Conservation (phyloP, 1,140 invertebrate species). For the Uloborus diversus region DNA sequence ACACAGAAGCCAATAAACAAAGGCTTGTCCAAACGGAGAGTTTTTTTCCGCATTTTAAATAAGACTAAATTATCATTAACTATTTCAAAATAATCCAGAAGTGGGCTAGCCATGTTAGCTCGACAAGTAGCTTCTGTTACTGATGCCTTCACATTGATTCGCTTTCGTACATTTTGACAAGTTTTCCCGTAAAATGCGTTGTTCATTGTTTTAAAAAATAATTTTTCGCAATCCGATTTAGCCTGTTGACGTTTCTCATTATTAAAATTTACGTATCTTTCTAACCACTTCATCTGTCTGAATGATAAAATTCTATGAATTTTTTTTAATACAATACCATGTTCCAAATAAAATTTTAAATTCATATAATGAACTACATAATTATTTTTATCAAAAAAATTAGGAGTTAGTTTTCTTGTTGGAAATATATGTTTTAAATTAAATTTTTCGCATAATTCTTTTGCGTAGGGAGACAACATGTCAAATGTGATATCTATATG, state of each 20-base stretch:
- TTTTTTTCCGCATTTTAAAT: not conserved
- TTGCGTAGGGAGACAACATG: not conserved
- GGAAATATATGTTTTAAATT: not conserved
- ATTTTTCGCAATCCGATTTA: not conserved
- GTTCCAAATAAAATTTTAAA: not conserved
- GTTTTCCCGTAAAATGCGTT: slow-evolving; percentile 6
- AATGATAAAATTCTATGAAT: slow-evolving; percentile 2
- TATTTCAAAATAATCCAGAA: not conserved
- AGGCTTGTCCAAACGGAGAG: not conserved
- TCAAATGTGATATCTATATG: not conserved
- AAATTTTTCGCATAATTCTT: not conserved
- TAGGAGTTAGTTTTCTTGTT: not conserved
- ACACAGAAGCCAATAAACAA: not conserved
- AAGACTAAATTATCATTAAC: not conserved
- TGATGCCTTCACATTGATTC: no score
- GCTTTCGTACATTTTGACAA: not conserved
- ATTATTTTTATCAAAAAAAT: not conserved
- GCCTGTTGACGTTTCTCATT: not conserved
- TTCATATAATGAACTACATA: not conserved
- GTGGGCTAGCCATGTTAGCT: not conserved
- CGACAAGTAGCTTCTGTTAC: no score
- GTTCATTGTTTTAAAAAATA: not conserved
- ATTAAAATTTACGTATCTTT: slow-evolving; percentile 7
- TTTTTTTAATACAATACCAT: not conserved
- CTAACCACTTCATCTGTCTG: not conserved